Base-by-base conservation (phyloP, 2,113 vertebrate species). In the Pagrus major region DNA sequence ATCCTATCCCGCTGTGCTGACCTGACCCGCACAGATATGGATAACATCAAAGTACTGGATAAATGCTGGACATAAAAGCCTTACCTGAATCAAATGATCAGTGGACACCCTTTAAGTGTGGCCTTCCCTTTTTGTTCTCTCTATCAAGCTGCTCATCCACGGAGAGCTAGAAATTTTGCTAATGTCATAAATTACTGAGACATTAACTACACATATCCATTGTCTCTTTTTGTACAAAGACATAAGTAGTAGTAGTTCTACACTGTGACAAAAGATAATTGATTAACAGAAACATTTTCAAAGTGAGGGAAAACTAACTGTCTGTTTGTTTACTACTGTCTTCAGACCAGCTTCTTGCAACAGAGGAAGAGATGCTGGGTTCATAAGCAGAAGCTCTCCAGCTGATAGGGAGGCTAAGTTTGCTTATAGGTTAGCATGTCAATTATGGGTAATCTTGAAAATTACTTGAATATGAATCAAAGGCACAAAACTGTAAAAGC, bases 1-100 rank as follows among this genome's bases (percentile, higher is more conserved):
- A 78, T 73, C 69, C 41, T 71, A 61, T 81, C 85, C 60, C 5
- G 41, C 39, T 55, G 69, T 46, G 60, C 44, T 61, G 72, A 76
- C 55, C 61, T 70, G 58, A 88, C 75, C 78, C 42, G 46, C 44
- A 51, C 78, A 79, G 63, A 83, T 81, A 83, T 64, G 76, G 60
- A 76, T 71, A 85, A 75, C 80, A 91, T 87, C 67, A 76, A 76
- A 78, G 84, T 61, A 63, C 27, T 15, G 4, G 76, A 85, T 86
- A 82, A 87, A 84, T 46, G 68, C 69, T 39, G 73, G 42, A 76
- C 79, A 83, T 80, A 83, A 88, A 85, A 86, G 84, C 60, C 49
- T 56, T 33, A 71, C 70, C 70, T 83, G 49, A 77, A 80, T 76
- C 35, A 41, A 83, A 91, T 77, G 46, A 79, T 64, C 63, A 49